Base-by-base conservation (phyloP, 2,888 invertebrate genomes). In the Drosophila fulvimacula region DNA sequence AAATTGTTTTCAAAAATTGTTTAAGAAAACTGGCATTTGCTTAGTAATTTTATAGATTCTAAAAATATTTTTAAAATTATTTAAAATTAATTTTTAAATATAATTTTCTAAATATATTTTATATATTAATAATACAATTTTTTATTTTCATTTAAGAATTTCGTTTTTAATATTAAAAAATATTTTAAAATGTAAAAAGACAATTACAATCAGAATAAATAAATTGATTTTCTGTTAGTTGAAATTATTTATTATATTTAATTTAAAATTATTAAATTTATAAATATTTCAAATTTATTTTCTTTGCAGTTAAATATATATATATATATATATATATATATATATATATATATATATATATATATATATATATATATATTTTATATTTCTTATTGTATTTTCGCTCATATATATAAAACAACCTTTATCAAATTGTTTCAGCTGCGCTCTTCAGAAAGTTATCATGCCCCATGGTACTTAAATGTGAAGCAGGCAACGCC, bases 401-500 rank as follows among this genome's bases (percentile, higher is more conserved):
- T 1, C 4, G 42, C 15, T 42, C 41, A 19, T 42, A 21, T 42
- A 42, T 42, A 42, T 9, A 2, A 39, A 17, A 15, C 6, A 41
- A 24, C n/a, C 17, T 19, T 41, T 44, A 13, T 5, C 19, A 17
- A 15, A 5, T 13, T 17, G 10, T 13, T 13, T 38, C 3, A 19
- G 44, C 32, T 15, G 24, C 36, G 21, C 24, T 55, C 24, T 32
- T 42, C 48, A 51, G 5, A 49, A 32, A 73, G 79, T 44, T 32
- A 27, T 34, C 11, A 61, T 73, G 38, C 63, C 75, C 34, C 24
- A n/a, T 39, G 34, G 42, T 57, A 39, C 58, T 55, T 52, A 55
- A 72, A 64, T 78, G 78, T n/a, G 55, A 36, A 44, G 55, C 48
- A 15, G 52, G 46, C 66, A 68, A 51, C 72, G 62, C 34, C 79